Evolutionary conservation across 1,140 invertebrate genomes (phyloP).

Genomic region (Drosophila pachea): DNA sequence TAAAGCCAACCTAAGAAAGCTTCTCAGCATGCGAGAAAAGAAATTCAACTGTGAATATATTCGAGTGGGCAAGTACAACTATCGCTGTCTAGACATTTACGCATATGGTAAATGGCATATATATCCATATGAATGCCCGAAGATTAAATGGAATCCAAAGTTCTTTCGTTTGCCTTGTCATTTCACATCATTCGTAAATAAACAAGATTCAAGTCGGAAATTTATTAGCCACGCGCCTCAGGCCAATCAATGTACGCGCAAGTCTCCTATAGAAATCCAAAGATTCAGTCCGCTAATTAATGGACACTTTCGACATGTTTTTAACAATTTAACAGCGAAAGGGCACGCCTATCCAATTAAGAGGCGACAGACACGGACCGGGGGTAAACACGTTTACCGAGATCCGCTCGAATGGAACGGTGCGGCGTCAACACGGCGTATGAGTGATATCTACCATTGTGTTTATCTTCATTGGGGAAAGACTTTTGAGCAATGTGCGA

Average conservation of each 20-base stretch:
- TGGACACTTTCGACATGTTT: constrained; percentile 42
- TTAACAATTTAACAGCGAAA: constrained; percentile 58
- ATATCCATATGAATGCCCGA: background rate
- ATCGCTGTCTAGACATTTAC: background rate
- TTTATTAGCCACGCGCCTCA: constrained; percentile 37
- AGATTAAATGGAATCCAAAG: too few relatives aligned
- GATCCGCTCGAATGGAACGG: constrained; percentile 41
- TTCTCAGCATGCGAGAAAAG: background rate
- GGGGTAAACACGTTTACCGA: constrained; percentile 65
- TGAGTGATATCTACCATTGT: constrained; percentile 40
- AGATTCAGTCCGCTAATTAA: constrained; percentile 47
- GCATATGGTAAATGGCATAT: background rate
- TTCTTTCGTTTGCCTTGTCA: background rate
- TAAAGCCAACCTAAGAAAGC: background rate
- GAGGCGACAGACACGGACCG: constrained; percentile 33
- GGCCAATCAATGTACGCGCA: constrained; percentile 20
- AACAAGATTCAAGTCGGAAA: constrained; percentile 7
- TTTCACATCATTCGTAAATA: background rate
- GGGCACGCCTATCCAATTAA: constrained; percentile 57
- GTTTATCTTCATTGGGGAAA: constrained; percentile 66
- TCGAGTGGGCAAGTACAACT: background rate
- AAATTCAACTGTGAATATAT: background rate
- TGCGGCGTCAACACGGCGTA: constrained; percentile 22
- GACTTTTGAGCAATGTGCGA: constrained; percentile 29
- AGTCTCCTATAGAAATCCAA: constrained; percentile 8